Evolutionary conservation across 1,140 invertebrate species (phyloP), one percentile per base, ranked within the genome.

Genomic region (Drosophila ironensis): DNA sequence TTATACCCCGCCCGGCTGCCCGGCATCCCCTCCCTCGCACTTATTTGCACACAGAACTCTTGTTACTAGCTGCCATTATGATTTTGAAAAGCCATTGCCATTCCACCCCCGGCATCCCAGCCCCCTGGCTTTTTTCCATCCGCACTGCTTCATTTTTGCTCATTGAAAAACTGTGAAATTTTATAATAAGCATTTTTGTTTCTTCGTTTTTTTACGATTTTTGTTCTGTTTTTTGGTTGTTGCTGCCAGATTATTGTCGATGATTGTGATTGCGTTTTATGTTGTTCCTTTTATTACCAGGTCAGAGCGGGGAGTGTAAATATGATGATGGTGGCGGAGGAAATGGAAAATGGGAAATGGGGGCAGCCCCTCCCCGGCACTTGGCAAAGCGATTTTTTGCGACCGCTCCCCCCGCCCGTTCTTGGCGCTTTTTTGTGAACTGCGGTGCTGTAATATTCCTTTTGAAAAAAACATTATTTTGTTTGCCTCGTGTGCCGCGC

Each of bases 61-160:
- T 87, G 87, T 89, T 89, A 87, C 87, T 87, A 89, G 87, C 87
- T 89, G 87, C 87, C 87, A 89, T 89, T 89, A 89, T 89, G 87
- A 88, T 88, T 89, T 89, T 88, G 72, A 89, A 89, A 89, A 89
- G 87, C 87, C 87, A 89, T 88, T 87, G 84, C 66, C 66, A 69
- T 68, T 70, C 52, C 66, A 50, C 42, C 51, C 41, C 33, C 37
- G 28, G 41, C 44, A 14, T 14, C 33, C 48, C 61, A 40, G 6
- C 33, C 30, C 61, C 46, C 59, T 48, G 24, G 5, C 50, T 28
- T 12, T 41, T 30, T 25, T 42, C 17, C 19, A 47, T 46, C 16
- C 5, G 3, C 53, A 6, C 30, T 9, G 28, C 54, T 57, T 44
- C 42, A 40, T 44, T 69, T 66, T 60, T 60, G 63, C 78, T 88